Evolutionary conservation across 2,113 vertebrate species (phyloP).

Genomic region (Boleophthalmus pectinirostris): DNA sequence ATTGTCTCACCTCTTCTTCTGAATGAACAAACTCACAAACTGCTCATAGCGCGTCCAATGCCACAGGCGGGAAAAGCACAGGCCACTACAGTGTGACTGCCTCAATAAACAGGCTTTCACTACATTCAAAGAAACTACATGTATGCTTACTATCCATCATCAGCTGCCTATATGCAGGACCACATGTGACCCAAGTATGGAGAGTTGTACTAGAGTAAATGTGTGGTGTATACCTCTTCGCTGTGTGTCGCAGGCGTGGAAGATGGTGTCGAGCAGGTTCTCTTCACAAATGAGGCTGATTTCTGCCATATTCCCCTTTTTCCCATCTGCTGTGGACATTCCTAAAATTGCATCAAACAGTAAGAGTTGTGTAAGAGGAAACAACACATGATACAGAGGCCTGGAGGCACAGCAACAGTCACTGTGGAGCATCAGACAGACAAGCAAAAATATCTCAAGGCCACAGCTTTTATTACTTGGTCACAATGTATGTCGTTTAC

Average conservation of each 20-base stretch:
- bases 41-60: background rate
- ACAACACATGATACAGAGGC: constrained; percentile 47
- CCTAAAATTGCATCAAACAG: constrained; percentile 37
- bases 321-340: constrained; percentile 49
- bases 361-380: background rate
- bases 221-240: constrained; percentile 74
- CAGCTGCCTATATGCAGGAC: background rate
- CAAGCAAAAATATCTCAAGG: background rate
- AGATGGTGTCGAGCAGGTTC: constrained; percentile 85
- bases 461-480: background rate
- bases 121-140: background rate
- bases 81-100: background rate
- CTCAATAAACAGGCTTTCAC: background rate
- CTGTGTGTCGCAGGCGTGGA: constrained; percentile 83
- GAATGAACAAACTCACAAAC: background rate
- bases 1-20: background rate
- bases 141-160: background rate
- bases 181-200: background rate
- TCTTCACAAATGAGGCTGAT: constrained; percentile 83
- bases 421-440: background rate
- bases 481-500: background rate
- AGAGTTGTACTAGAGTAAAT: background rate
- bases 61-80: background rate
- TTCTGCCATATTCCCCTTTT: constrained; percentile 60
- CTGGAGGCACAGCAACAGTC: constrained; percentile 23